Evolutionary conservation across 2,888 invertebrate genomes (phyloP), one percentile per base, ranked within the genome.

Genomic region (Onthophagus sagittarius): DNA sequence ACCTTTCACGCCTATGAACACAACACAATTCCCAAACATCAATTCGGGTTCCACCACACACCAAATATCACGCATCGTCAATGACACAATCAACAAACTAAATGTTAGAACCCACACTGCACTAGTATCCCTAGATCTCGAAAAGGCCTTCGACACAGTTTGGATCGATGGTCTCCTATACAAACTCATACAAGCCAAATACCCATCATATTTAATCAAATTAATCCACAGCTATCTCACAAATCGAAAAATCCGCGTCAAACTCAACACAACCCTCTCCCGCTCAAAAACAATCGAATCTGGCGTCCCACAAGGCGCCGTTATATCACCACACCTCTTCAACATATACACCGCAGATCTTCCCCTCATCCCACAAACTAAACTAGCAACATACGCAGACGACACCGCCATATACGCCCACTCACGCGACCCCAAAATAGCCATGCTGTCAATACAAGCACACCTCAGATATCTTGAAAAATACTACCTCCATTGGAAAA

Each of bases 171-270:
- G 3, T 23, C 23, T 23, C 1, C 1, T 23, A 2, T 23, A 23
- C 23, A 23, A 23, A 23, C 23, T 23, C 23, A 23, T 23, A 1
- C 23, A 2, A 23, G 3, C 23, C 62, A 72, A 77, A 15, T 74
- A 79, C 63, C 79, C 79, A 53, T 15, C 62, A 13, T 70, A 79
- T 39, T 72, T 77, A 53, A 75, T 80, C 1, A 77, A 76, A 73
- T 15, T 80, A 15, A 71, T 79, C 2, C 62, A 75, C 39, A 77
- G 77, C 4, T 82, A 80, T 69, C 62, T 82, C 62, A 63, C 63
- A 11, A 67, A 73, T n/a, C 15, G 76, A 39, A 75, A 69, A 53
- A 79, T 81, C 13, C 15, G 63, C 39, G 81, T 82, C 0, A 67
- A 71, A 23, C 72, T 79, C 0, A 78, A 79, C 11, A 13, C 23